Conservation (phyloP, 2,888 invertebrate species). For the Drosophila macrospina region DNA sequence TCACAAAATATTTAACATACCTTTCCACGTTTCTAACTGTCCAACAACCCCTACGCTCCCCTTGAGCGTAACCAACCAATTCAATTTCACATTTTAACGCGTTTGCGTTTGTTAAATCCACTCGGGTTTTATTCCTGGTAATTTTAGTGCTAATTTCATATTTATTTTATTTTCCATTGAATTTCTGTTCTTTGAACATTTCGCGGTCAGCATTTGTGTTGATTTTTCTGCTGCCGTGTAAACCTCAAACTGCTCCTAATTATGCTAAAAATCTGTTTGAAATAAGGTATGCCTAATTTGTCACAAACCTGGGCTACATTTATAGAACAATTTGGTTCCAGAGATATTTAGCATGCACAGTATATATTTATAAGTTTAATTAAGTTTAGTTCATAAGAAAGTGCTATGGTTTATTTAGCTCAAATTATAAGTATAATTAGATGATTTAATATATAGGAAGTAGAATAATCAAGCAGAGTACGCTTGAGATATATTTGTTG, state of each 20-base stretch:
- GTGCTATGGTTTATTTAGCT: too few relatives aligned
- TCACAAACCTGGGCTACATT: background rate
- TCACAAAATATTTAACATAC: slow-evolving; percentile 47
- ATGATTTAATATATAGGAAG: too few relatives aligned
- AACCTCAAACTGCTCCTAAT: too few relatives aligned
- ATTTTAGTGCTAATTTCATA: slow-evolving; percentile 63
- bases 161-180: slow-evolving; percentile 46
- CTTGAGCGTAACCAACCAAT: slow-evolving; percentile 24
- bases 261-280: background rate
- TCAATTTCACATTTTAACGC: slow-evolving; percentile 63
- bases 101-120: slow-evolving; percentile 67
- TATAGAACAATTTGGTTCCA: too few relatives aligned
- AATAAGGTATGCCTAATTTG: background rate
- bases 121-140: slow-evolving; percentile 26
- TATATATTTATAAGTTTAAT: too few relatives aligned
- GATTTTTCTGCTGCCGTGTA: background rate
- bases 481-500: too few relatives aligned
- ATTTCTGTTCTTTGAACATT: slow-evolving; percentile 55
- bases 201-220: slow-evolving; percentile 8
- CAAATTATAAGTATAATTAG: too few relatives aligned
- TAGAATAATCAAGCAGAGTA: too few relatives aligned
- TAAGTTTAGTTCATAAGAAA: too few relatives aligned
- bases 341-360: too few relatives aligned
- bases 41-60: background rate
- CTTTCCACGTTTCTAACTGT: background rate